Evolutionary conservation across 2,797 vertebrate species (phyloP).

Genomic region (Onychomys arenicola): DNA sequence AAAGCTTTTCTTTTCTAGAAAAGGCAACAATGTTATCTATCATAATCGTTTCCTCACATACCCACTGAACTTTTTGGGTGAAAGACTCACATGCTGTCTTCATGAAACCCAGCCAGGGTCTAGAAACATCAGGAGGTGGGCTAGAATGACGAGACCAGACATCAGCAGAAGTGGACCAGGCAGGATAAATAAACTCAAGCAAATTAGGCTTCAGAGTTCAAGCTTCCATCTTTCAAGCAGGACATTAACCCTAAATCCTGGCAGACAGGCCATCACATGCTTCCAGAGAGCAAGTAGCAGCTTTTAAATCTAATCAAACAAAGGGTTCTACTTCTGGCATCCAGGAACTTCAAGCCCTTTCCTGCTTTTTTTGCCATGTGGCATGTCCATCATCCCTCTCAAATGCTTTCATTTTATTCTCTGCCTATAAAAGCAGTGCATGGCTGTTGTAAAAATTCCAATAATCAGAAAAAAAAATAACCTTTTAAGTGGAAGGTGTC

Average conservation of each 20-base stretch:
- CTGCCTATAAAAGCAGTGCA: conserved; percentile 10
- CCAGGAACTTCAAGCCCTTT: background rate
- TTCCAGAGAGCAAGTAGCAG: background rate
- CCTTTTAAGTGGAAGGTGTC: background rate
- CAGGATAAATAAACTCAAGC: background rate
- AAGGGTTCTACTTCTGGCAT: background rate
- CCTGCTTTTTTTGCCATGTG: background rate
- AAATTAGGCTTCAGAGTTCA: conserved; percentile 4
- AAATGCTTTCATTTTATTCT: background rate
- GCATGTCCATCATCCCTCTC: too few species aligned
- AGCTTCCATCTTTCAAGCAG: background rate
- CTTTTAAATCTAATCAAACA: background rate
- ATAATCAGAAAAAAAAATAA: background rate
- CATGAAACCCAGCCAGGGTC: background rate
- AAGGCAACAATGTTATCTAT: background rate
- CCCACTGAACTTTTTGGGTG: background rate
- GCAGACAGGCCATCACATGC: background rate
- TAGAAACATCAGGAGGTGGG: background rate
- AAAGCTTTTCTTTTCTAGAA: background rate
- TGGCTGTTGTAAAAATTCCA: background rate
- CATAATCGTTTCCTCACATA: background rate
- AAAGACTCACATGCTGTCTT: background rate
- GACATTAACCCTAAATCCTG: background rate
- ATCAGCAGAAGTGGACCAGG: background rate
- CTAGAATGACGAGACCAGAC: background rate